These are phyloP conservation scores for Syrista parreyssii DNA, from an alignment of 2,888 invertebrate species.

Conservation along the genomic window DNA sequence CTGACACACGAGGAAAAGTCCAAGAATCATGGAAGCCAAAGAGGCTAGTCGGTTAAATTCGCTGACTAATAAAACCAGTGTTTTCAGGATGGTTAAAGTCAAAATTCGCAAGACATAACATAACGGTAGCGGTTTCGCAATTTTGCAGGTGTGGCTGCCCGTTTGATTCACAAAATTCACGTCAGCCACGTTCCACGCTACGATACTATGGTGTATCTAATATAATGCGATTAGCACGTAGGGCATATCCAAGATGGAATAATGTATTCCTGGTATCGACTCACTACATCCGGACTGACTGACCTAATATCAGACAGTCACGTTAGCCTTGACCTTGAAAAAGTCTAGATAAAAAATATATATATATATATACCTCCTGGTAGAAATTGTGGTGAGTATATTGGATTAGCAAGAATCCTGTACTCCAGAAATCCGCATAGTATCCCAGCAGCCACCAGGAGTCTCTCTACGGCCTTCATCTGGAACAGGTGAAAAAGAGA, in stretches of 20 bases:
- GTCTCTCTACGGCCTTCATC: slow-evolving; percentile 46
- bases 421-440: not conserved
- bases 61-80: not conserved
- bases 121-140: not conserved
- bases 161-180: not conserved
- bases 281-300: not conserved
- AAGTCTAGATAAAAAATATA: not conserved
- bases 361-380: slow-evolving; percentile 53
- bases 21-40: not conserved
- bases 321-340: not conserved
- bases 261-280: not conserved
- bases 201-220: not conserved
- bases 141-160: not conserved
- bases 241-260: not conserved
- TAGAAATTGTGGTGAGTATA: slow-evolving; percentile 58
- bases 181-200: not conserved
- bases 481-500: slow-evolving; percentile 37
- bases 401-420: slow-evolving; percentile 32
- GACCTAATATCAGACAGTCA: not conserved
- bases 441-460: not conserved
- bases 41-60: not conserved
- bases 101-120: not conserved
- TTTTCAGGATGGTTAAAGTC: not conserved
- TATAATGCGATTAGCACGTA: not conserved
- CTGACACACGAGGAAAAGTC: slow-evolving; percentile 23